phyloP scores from a whole-genome alignment of 2,797 vertebrate species.

The Hydrocynus forskahlii region DNA sequence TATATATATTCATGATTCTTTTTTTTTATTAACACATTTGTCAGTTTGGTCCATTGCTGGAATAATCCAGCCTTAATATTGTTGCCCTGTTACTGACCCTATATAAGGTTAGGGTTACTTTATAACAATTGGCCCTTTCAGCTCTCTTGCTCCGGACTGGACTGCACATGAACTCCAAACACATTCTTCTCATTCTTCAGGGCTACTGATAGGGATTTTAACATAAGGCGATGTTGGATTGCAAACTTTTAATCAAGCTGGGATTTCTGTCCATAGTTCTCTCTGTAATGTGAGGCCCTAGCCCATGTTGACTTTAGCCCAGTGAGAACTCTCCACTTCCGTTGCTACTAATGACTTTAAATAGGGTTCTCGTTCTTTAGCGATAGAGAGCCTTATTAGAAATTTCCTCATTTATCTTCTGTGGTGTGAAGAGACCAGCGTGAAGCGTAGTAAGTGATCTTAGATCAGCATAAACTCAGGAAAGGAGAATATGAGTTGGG shows the following conservation, averaged over 20 bases:
- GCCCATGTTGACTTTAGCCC: constrained; percentile 6
- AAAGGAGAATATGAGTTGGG: constrained; percentile 56
- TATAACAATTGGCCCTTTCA: not conserved
- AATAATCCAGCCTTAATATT: not conserved
- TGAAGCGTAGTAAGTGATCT: constrained; percentile 54
- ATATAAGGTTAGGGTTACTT: not conserved
- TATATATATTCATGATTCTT: too few relatives aligned
- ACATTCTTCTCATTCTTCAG: constrained; percentile 2
- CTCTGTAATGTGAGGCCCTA: constrained; percentile 8
- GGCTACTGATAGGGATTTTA: constrained; percentile 1
- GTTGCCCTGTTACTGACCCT: constrained; percentile 15
- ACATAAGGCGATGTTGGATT: not conserved
- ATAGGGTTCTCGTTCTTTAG: not conserved
- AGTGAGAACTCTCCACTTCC: not conserved
- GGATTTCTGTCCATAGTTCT: constrained; percentile 17
- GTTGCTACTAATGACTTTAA: not conserved
- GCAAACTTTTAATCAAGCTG: constrained; percentile 12
- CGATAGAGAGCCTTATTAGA: constrained; percentile 61
- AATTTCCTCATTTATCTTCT: constrained; percentile 55
- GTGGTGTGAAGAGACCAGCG: constrained; percentile 35
- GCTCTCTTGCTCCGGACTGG: not conserved
- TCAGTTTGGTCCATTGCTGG: too few relatives aligned
- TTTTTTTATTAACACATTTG: too few relatives aligned
- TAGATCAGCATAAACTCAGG: constrained; percentile 61
- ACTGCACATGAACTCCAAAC: not conserved